phyloP scores from a whole-genome alignment of 2,888 invertebrate species.

The Diaphora mendica region DNA sequence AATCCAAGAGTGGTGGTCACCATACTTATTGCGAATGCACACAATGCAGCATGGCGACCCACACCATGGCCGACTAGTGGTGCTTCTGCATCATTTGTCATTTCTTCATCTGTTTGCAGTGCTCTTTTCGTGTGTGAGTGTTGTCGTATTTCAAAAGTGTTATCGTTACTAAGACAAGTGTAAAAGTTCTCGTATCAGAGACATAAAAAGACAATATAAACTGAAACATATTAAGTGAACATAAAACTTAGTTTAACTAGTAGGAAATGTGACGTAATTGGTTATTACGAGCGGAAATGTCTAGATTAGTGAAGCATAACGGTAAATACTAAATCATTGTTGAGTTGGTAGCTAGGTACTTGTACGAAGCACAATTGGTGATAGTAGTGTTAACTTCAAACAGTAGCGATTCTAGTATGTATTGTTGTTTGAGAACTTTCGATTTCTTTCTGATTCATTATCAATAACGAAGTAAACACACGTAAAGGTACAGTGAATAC shows the following conservation, averaged over 20 bases:
- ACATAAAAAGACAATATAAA: not conserved
- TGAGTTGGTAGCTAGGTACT: not conserved
- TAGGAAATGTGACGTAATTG: slow-evolving; percentile 41
- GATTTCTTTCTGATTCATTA: not conserved
- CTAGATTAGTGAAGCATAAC: slow-evolving; percentile 27
- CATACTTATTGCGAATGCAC: too few species aligned
- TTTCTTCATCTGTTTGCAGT: too few species aligned
- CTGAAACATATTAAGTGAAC: slow-evolving; percentile 2
- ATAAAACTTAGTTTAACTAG: slow-evolving; percentile 11
- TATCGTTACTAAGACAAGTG: not conserved
- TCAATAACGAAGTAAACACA: not conserved
- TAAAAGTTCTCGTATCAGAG: not conserved
- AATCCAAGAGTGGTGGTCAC: too few species aligned
- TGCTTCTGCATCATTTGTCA: too few species aligned
- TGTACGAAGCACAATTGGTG: not conserved
- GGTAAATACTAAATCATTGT: not conserved
- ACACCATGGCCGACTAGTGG: too few species aligned
- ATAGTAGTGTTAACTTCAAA: not conserved
- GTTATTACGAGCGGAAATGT: slow-evolving; percentile 39
- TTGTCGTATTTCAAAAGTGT: not conserved
- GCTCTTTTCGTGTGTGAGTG: too few species aligned
- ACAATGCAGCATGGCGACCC: too few species aligned
- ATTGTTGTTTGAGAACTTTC: not conserved
- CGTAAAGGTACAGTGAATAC: too few species aligned
- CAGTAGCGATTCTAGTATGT: not conserved